Percentiles rank a stretch among this genome's conserved stretches.
Evolutionary conservation across 2,797 vertebrate genomes (phyloP).

Genomic region (Vireo griseus): DNA sequence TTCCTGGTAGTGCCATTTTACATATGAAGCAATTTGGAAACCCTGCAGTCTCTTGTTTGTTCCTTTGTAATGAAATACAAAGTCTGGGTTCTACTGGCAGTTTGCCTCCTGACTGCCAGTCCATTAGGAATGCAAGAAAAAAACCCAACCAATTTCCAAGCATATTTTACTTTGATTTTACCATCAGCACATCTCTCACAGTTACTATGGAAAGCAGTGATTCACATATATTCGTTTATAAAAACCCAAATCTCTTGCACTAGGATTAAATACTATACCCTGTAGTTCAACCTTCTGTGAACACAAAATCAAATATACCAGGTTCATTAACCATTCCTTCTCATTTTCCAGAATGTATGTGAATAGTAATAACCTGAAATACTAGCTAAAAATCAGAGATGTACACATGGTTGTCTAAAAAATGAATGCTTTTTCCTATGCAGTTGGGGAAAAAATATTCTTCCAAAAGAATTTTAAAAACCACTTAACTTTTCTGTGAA

Average conservation of each 20-base stretch:
- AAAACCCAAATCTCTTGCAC: not conserved
- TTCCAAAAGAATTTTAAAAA: not conserved
- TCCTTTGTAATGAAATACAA: not conserved
- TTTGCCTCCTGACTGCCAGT: not conserved
- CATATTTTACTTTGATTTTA: not conserved
- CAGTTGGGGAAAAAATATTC: not conserved
- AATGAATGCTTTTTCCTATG: not conserved
- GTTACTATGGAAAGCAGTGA: not conserved
- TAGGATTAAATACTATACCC: not conserved
- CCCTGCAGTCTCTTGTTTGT: not conserved
- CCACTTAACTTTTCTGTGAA: not conserved
- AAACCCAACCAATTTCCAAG: not conserved
- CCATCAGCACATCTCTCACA: not conserved
- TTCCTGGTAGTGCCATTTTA: not conserved
- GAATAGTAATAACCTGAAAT: not conserved
- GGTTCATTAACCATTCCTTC: not conserved
- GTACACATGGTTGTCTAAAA: not conserved
- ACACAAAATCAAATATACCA: not conserved
- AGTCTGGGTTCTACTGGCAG: not conserved
- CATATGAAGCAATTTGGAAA: not conserved
- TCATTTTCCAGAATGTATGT: not conserved
- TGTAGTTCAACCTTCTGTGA: not conserved
- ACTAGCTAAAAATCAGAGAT: not conserved
- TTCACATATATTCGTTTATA: not conserved
- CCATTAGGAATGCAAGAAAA: not conserved